A percentile compares a stretch with the other conserved stretches of the same genome.
Evolutionary conservation across 2,888 invertebrate species (phyloP).

Genomic region (Gonocerus acuteangulatus): DNA sequence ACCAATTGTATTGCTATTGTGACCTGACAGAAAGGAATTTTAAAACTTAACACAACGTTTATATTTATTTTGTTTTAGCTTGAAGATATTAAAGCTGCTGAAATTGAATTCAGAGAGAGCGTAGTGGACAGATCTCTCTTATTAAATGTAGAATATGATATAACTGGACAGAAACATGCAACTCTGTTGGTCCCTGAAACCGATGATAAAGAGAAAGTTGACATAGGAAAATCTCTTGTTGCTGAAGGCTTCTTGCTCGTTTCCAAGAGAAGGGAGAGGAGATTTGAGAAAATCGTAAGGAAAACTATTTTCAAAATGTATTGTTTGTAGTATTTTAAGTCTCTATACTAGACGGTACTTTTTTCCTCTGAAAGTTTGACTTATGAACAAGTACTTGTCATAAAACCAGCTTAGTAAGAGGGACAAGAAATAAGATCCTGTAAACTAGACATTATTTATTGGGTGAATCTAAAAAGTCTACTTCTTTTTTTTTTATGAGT

Average conservation of each 20-base stretch:
- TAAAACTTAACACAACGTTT: too few species aligned
- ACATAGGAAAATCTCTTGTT: conserved; percentile 70
- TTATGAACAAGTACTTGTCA: too few species aligned
- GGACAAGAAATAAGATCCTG: too few species aligned
- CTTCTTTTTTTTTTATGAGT: too few species aligned
- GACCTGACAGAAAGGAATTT: too few species aligned
- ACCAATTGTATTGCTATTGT: too few species aligned
- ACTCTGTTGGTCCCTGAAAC: conserved; percentile 52
- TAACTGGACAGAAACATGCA: conserved; percentile 44
- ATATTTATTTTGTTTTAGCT: conserved; percentile 43
- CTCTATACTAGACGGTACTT: too few species aligned
- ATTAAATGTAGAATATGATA: conserved; percentile 74
- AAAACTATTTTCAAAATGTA: neutral
- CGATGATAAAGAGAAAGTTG: conserved; percentile 45
- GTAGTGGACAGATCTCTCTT: conserved; percentile 66
- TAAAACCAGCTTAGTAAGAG: too few species aligned
- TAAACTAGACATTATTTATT: too few species aligned
- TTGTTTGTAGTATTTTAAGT: neutral
- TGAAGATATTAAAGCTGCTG: conserved; percentile 70
- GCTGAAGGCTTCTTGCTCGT: conserved; percentile 77
- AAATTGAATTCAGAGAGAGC: conserved; percentile 56
- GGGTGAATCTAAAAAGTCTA: too few species aligned
- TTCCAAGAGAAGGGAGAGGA: conserved; percentile 70
- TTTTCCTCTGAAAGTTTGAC: too few species aligned
- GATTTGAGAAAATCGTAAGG: conserved; percentile 66